Evolutionary conservation across 2,113 vertebrate genomes (phyloP).

Genomic region (Spermophilus dauricus): DNA sequence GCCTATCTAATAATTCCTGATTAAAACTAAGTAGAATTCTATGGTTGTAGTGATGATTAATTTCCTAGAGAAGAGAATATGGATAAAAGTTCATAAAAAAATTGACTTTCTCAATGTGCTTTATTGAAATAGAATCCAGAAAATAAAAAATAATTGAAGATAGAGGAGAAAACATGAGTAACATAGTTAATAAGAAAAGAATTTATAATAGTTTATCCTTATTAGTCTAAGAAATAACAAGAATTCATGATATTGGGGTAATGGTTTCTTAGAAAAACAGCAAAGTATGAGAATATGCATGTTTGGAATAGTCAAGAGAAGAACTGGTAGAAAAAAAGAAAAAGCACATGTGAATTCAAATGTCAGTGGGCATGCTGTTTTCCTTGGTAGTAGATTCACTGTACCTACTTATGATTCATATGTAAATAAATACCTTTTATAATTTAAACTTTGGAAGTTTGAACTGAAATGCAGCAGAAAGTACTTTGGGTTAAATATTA

Average conservation of each 20-base stretch:
- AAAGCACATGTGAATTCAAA: not conserved
- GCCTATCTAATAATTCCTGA: not conserved
- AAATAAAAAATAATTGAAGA: not conserved
- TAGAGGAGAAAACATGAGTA: not conserved
- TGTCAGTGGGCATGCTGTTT: not conserved
- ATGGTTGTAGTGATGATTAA: not conserved
- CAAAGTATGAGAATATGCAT: not conserved
- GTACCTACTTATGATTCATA: not conserved
- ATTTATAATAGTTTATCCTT: not conserved
- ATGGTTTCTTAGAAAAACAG: not conserved
- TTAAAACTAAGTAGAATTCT: not conserved
- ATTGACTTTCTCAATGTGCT: not conserved
- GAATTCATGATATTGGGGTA: not conserved
- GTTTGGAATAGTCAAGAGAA: not conserved
- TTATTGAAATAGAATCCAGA: not conserved
- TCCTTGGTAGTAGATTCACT: not conserved
- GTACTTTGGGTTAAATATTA: not conserved
- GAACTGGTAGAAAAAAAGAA: not conserved
- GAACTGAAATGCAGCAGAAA: constrained; percentile 16
- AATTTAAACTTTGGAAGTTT: constrained; percentile 24
- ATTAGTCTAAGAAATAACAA: not conserved
- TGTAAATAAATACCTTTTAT: not conserved
- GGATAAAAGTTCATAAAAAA: not conserved
- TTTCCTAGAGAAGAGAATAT: not conserved
- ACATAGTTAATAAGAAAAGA: not conserved